Evolutionary conservation across 2,113 vertebrate species (phyloP).

Genomic region (Eleginops maclovinus): DNA sequence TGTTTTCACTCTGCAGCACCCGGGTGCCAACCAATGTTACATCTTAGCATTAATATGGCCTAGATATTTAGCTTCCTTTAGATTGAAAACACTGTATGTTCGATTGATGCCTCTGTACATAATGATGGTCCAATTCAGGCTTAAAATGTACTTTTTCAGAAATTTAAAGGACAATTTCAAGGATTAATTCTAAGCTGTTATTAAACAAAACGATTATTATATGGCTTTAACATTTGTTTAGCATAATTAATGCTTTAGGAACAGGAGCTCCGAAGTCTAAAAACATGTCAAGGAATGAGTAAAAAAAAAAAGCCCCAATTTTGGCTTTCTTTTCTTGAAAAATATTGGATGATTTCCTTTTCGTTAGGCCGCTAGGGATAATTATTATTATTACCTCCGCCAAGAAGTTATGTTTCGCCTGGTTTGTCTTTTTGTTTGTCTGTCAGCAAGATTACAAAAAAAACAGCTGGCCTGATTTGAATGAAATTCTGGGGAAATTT

Average conservation of each 20-base stretch:
- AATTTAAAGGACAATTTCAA: too few species aligned
- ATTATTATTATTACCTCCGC: too few species aligned
- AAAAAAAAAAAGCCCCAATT: background rate
- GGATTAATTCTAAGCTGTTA: background rate
- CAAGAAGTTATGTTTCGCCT: too few species aligned
- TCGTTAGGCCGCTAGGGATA: background rate
- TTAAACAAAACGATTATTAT: background rate
- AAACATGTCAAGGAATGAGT: background rate
- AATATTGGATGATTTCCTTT: background rate
- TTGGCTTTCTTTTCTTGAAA: background rate
- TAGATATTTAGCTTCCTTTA: background rate
- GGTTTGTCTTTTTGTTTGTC: too few species aligned
- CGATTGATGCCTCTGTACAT: background rate
- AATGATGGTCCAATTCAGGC: too few species aligned
- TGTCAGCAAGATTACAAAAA: too few species aligned
- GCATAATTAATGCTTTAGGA: background rate
- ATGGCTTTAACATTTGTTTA: background rate
- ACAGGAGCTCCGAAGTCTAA: background rate
- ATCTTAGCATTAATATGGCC: background rate
- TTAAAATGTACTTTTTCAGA: background rate
- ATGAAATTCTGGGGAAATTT: too few species aligned
- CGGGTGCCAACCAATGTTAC: background rate
- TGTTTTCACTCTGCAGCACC: constrained; percentile 3
- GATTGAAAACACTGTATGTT: background rate
- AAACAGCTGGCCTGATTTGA: too few species aligned